Conservation (phyloP, 1,140 invertebrate genomes). For the Bombus superbus region DNA sequence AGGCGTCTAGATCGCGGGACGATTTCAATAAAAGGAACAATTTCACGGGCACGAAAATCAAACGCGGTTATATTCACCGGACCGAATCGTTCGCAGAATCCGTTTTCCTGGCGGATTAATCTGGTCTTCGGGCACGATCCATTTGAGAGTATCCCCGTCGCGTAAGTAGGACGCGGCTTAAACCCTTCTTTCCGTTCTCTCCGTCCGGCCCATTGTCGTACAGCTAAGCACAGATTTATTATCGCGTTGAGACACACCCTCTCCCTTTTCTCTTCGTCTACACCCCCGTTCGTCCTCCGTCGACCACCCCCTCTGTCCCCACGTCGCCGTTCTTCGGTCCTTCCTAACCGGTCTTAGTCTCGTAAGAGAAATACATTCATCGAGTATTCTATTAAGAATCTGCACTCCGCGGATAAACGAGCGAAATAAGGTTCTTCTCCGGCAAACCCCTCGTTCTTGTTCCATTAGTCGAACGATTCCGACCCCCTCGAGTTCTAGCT, state of each 20-base stretch:
- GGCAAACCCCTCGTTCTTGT: constrained; percentile 55
- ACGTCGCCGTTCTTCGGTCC: constrained; percentile 33
- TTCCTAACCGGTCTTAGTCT: constrained; percentile 66
- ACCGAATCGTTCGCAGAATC: constrained; percentile 62
- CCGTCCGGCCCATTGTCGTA: constrained; percentile 71
- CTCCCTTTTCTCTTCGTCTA: constrained; percentile 30
- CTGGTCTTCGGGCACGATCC: constrained; percentile 67
- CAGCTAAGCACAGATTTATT: constrained; percentile 77
- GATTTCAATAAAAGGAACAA: constrained; percentile 13
- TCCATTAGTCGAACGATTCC: constrained; percentile 71
- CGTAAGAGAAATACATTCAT: constrained; percentile 77
- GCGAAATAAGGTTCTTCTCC: constrained; percentile 70
- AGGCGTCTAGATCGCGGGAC: not conserved
- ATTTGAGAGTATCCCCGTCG: constrained; percentile 71
- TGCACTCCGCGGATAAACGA: constrained; percentile 72
- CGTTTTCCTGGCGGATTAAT: constrained; percentile 69
- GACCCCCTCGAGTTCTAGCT: constrained; percentile 33
- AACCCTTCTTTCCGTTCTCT: constrained; percentile 73
- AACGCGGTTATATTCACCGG: constrained; percentile 44
- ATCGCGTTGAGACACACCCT: constrained; percentile 67
- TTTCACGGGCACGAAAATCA: constrained; percentile 53
- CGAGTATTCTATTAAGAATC: constrained; percentile 78
- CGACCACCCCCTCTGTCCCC: not conserved
- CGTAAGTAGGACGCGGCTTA: constrained; percentile 73
- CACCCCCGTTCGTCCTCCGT: constrained; percentile 15